These are phyloP conservation scores for Aphelocoma californica DNA, from an alignment of 2,797 vertebrate genomes.

Conservation along the genomic window DNA sequence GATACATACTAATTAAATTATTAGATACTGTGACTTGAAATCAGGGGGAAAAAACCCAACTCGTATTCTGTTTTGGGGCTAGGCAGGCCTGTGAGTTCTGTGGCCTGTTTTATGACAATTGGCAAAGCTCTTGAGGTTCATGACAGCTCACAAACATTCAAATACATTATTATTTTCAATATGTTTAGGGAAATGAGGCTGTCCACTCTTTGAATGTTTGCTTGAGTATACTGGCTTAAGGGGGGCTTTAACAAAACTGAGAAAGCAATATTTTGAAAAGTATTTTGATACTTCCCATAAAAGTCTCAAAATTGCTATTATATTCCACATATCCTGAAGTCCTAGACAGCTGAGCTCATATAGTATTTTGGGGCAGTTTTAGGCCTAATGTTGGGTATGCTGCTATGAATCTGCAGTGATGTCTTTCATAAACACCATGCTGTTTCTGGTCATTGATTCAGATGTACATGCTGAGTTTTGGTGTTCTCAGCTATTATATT, in stretches of 20 bases:
- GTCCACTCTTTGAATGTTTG: background rate
- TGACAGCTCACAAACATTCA: background rate
- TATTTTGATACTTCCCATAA: background rate
- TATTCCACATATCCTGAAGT: background rate
- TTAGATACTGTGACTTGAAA: background rate
- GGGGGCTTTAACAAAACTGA: background rate
- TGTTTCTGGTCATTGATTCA: background rate
- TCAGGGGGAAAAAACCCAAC: fast-evolving
- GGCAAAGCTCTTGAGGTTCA: background rate
- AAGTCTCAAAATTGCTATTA: background rate
- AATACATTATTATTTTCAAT: background rate
- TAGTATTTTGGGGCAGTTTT: background rate
- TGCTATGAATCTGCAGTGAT: background rate
- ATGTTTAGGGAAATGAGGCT: background rate
- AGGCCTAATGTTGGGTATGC: background rate
- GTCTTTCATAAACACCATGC: background rate
- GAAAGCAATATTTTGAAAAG: background rate
- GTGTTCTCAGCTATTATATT: background rate
- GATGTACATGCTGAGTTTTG: background rate
- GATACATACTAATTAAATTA: background rate
- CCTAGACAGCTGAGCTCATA: background rate
- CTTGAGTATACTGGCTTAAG: background rate
- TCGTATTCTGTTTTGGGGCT: background rate
- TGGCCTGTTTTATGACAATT: background rate
- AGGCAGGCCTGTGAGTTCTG: background rate